phyloP scores from a whole-genome alignment of 2,888 invertebrate genomes.

The Litoditis marina region DNA sequence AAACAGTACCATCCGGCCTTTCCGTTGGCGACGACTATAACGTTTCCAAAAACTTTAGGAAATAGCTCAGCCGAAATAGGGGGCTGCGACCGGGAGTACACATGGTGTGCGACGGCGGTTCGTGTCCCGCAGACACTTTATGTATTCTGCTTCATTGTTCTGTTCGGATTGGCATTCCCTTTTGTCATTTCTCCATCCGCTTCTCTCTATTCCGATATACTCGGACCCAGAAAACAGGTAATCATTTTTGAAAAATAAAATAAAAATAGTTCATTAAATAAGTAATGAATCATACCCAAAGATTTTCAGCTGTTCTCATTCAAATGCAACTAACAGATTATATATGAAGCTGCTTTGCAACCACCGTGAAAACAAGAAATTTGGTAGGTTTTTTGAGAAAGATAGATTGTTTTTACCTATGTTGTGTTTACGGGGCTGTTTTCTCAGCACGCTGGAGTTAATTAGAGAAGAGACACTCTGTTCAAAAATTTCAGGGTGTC shows the following conservation, averaged over 20 bases:
- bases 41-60: slow-evolving; percentile 4
- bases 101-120: slow-evolving; percentile 29
- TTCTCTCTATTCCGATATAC: slow-evolving; percentile 32
- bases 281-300: not conserved
- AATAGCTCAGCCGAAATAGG: slow-evolving; percentile 30
- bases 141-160: slow-evolving; percentile 28
- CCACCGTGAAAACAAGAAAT: too few species aligned
- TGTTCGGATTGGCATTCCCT: slow-evolving; percentile 35
- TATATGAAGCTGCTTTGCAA: too few species aligned
- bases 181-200: slow-evolving; percentile 35
- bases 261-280: not conserved
- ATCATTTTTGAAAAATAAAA: too few species aligned
- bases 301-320: too few species aligned
- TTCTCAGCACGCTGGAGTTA: too few species aligned
- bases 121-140: slow-evolving; percentile 31
- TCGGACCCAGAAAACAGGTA: slow-evolving; percentile 38
- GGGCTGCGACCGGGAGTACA: slow-evolving; percentile 29
- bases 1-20: too few species aligned
- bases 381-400: too few species aligned
- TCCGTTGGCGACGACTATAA: too few species aligned
- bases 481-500: slow-evolving; percentile 19
- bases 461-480: too few species aligned
- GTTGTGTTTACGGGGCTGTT: too few species aligned
- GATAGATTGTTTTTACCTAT: too few species aligned
- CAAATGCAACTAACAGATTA: too few species aligned